These are phyloP conservation scores for Cyclura pinguis DNA, from an alignment of 2,797 vertebrate species.

Conservation along the genomic window DNA sequence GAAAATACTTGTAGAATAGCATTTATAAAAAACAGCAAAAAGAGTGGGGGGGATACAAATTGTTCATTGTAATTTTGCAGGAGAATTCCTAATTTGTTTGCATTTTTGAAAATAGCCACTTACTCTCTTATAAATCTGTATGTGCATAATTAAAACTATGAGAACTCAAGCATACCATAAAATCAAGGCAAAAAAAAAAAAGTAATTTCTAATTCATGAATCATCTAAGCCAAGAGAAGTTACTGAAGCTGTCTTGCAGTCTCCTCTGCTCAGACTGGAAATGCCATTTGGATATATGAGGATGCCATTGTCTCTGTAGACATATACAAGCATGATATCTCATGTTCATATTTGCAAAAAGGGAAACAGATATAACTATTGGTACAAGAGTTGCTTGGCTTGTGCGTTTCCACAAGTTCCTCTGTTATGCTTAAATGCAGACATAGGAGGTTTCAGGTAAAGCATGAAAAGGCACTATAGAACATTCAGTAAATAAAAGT, in stretches of 20 bases:
- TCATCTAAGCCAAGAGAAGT: slow-evolving; percentile 76
- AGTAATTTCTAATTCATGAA: slow-evolving; percentile 87
- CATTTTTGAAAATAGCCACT: slow-evolving; percentile 87
- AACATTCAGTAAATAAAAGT: slow-evolving; percentile 75
- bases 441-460: slow-evolving; percentile 66
- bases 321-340: slow-evolving; percentile 40
- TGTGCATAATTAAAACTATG: slow-evolving; percentile 90
- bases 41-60: slow-evolving; percentile 49
- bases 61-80: slow-evolving; percentile 76
- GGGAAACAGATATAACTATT: slow-evolving; percentile 37
- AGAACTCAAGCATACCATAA: slow-evolving; percentile 91
- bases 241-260: fast-evolving
- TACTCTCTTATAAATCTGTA: slow-evolving; percentile 88
- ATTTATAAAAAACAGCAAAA: slow-evolving; percentile 70
- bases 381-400: slow-evolving; percentile 43
- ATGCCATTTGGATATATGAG: neutral
- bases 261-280: slow-evolving; percentile 13
- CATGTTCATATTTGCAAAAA: slow-evolving; percentile 50
- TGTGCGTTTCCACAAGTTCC: slow-evolving; percentile 34
- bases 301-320: slow-evolving; percentile 28
- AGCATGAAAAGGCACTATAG: slow-evolving; percentile 89
- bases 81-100: slow-evolving; percentile 85
- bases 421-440: slow-evolving; percentile 59
- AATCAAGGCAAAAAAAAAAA: slow-evolving; percentile 90
- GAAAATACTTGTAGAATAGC: slow-evolving; percentile 59